A percentile compares a stretch with the other conserved stretches of the same genome.
phyloP scores from a whole-genome alignment of 2,888 invertebrate species.

The Eupithecia dodoneata region DNA sequence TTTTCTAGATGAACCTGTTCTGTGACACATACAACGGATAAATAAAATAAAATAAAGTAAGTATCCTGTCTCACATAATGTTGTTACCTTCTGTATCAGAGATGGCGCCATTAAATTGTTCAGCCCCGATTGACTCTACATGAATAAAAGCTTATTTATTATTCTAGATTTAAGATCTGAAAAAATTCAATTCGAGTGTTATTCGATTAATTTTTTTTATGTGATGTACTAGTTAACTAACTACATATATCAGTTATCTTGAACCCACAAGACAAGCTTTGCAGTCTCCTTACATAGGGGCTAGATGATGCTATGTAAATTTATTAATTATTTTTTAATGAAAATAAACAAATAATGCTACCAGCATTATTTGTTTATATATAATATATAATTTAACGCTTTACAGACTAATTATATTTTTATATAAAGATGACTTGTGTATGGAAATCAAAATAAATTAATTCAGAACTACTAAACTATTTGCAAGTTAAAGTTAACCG shows the following conservation, averaged over 20 bases:
- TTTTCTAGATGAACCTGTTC: conserved; percentile 15
- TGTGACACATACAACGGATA: conserved; percentile 6
- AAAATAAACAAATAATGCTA: too few relatives aligned
- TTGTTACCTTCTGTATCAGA: neutral
- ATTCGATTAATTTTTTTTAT: too few relatives aligned
- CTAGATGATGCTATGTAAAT: too few relatives aligned
- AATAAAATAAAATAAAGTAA: neutral
- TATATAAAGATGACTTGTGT: too few relatives aligned
- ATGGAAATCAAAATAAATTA: neutral
- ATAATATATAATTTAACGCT: too few relatives aligned
- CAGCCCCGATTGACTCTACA: neutral
- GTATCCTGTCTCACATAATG: neutral
- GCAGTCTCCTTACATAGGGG: neutral
- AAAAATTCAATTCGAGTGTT: neutral
- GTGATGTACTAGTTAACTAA: too few relatives aligned
- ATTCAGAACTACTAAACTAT: neutral
- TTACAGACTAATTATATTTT: too few relatives aligned
- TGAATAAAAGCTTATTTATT: neutral
- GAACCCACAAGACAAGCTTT: neutral
- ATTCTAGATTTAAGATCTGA: neutral
- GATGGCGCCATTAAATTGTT: neutral
- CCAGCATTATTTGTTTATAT: too few relatives aligned
- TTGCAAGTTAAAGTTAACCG: conserved; percentile 31
- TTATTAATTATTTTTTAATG: too few relatives aligned
- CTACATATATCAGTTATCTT: too few relatives aligned